phyloP scores from a whole-genome alignment of 2,888 invertebrate species.

The Slavum lentiscoides region DNA sequence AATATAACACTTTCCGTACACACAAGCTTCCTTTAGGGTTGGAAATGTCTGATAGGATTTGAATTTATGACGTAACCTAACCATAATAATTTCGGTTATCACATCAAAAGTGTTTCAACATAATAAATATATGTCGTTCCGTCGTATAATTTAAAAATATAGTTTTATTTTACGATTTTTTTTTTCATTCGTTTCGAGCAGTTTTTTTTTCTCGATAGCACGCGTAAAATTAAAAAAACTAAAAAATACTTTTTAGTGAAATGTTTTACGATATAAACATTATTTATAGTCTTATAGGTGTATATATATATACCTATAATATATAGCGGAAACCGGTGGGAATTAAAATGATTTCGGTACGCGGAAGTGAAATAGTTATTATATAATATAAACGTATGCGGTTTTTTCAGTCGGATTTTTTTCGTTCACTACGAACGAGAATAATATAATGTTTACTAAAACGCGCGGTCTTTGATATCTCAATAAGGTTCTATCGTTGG shows the following conservation, averaged over 20 bases:
- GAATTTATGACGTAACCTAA: constrained; percentile 40
- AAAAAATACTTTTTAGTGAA: not conserved
- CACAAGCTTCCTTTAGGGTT: not conserved
- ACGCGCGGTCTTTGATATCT: not conserved
- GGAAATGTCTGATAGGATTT: constrained; percentile 37
- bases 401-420: not conserved
- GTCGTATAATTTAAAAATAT: constrained; percentile 3
- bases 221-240: not conserved
- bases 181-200: not conserved
- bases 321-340: too few relatives aligned
- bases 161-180: not conserved
- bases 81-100: constrained; percentile 18
- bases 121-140: not conserved
- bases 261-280: too few relatives aligned
- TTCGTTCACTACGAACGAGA: not conserved
- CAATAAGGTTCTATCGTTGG: not conserved
- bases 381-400: too few relatives aligned
- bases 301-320: too few relatives aligned
- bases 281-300: too few relatives aligned
- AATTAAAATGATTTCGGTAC: too few relatives aligned
- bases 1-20: constrained; percentile 21
- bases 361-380: too few relatives aligned
- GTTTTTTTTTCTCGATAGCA: not conserved
- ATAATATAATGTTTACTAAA: not conserved
- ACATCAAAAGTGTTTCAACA: constrained; percentile 7